Percentiles rank a stretch among this genome's conserved stretches.
These are phyloP conservation scores for Tupaia chinensis DNA, from an alignment of 2,113 vertebrate species.

Conservation along the genomic window DNA sequence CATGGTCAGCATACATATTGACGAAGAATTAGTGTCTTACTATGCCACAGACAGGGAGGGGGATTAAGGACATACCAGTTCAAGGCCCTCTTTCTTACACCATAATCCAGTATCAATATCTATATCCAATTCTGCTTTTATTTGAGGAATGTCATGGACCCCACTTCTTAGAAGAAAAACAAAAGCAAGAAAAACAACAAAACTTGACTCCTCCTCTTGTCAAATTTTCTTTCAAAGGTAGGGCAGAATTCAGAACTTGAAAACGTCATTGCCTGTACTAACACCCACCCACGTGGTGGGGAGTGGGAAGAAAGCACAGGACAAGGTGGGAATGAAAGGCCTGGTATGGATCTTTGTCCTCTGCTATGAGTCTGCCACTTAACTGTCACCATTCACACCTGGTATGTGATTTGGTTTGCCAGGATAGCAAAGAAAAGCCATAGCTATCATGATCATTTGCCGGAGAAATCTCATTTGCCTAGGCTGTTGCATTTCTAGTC, in stretches of 20 bases:
- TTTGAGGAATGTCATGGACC: not conserved
- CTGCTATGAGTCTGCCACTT: not conserved
- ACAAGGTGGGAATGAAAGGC: not conserved
- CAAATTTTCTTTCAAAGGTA: not conserved
- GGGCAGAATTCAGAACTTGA: not conserved
- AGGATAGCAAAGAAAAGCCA: not conserved
- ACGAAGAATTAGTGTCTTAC: not conserved
- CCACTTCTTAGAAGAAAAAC: not conserved
- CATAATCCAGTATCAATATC: not conserved
- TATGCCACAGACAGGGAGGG: not conserved
- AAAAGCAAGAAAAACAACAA: not conserved
- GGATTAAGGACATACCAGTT: not conserved
- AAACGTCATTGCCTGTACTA: rapidly evolving
- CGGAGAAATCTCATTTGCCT: slow-evolving; percentile 17
- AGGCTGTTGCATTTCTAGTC: not conserved
- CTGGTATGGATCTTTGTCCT: not conserved
- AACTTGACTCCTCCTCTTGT: not conserved
- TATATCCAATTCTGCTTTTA: not conserved
- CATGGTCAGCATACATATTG: not conserved
- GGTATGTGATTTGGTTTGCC: not conserved
- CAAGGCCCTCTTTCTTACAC: not conserved
- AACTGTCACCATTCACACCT: not conserved
- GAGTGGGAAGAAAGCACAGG: not conserved
- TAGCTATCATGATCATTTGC: not conserved
- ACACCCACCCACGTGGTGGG: rapidly evolving